Conservation (phyloP, 2,113 vertebrate species). For the Pseudonaja textilis region DNA sequence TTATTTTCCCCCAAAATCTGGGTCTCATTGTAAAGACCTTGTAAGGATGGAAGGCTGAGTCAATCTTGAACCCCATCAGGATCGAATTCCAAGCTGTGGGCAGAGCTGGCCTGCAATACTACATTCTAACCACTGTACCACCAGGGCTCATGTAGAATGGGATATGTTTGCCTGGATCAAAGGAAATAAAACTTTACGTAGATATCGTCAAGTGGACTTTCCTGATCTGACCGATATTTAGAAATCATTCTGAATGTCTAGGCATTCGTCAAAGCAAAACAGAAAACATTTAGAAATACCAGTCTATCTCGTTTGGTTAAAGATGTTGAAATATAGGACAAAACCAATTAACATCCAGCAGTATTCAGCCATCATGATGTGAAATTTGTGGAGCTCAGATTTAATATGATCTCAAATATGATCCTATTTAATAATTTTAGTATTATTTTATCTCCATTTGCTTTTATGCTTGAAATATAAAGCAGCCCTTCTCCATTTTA, state of each 20-base stretch:
- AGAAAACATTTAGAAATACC: not conserved
- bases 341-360: not conserved
- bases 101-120: not conserved
- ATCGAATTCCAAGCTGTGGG: not conserved
- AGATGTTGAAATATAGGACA: not conserved
- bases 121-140: not conserved
- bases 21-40: not conserved
- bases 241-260: not conserved
- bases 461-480: slow-evolving; percentile 17
- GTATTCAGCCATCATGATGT: not conserved
- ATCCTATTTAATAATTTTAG: not conserved
- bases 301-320: not conserved
- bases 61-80: not conserved
- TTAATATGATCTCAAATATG: not conserved
- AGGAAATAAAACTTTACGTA: not conserved
- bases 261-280: fast-evolving
- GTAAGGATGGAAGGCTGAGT: not conserved
- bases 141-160: not conserved
- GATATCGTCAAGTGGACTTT: not conserved
- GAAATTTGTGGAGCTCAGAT: not conserved
- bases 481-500: slow-evolving; percentile 9
- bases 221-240: not conserved
- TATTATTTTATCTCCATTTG: not conserved
- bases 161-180: not conserved
- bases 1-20: not conserved